Percentiles rank a stretch among this genome's conserved stretches.
Evolutionary conservation across 2,113 vertebrate species (phyloP).

Genomic region (Semnornis frantzii): DNA sequence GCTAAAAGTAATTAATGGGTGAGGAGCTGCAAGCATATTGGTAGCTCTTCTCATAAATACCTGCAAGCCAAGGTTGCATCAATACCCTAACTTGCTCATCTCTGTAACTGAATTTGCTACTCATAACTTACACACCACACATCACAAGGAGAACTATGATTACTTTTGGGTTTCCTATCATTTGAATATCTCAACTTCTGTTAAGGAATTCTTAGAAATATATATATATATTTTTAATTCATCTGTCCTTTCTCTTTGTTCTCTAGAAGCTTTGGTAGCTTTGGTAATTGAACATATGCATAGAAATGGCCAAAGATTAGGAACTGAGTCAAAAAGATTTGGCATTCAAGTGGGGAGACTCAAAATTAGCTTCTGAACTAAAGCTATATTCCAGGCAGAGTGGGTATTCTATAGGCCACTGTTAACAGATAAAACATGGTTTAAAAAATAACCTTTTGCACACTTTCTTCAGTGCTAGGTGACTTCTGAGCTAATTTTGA

Average conservation of each 20-base stretch:
- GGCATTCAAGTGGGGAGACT: not conserved
- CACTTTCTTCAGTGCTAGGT: not conserved
- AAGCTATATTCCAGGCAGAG: not conserved
- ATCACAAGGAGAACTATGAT: not conserved
- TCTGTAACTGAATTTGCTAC: not conserved
- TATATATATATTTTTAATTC: not conserved
- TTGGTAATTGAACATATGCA: not conserved
- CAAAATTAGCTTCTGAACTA: not conserved
- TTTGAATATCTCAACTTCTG: not conserved
- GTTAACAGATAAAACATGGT: not conserved
- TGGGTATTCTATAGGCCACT: not conserved
- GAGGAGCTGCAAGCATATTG: not conserved
- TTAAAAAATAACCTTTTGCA: not conserved
- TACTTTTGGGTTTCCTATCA: not conserved
- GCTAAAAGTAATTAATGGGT: not conserved
- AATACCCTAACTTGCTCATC: not conserved
- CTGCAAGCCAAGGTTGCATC: not conserved
- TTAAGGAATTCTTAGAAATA: not conserved
- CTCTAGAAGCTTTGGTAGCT: not conserved
- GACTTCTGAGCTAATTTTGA: not conserved
- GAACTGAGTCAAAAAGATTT: not conserved
- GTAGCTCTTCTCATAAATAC: not conserved
- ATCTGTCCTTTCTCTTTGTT: not conserved
- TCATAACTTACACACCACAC: not conserved
- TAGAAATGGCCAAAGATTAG: not conserved